Base-by-base conservation (phyloP, 2,888 invertebrate species). In the Cinara cedri region DNA sequence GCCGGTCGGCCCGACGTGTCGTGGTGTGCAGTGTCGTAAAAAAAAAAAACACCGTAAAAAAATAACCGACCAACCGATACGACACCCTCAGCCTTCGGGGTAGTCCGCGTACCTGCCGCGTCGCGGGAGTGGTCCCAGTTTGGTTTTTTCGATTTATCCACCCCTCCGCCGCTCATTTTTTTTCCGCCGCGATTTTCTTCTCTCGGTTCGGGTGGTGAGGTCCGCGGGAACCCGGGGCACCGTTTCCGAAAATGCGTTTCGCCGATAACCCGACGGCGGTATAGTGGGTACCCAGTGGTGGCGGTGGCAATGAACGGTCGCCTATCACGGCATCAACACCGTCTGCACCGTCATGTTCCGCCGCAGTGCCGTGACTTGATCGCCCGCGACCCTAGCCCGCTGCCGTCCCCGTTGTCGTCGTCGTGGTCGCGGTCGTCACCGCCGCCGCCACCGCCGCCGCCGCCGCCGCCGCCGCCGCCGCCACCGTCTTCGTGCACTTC, bases 301-400 rank as follows among this genome's bases (percentile, higher is more conserved):
- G 66, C 14, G 21, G 44, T 11, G 10, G 57, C 46, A 49, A 60
- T 60, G 60, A 8, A 16, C 74, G 34, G 51, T 42, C 16, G 42
- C 44, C 44, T 46, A 21, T 49, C 68, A 55, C 16, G 34, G 6
- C 74, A 42, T 2, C 62, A 46, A 6, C 34, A 34, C 6, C 34
- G 34, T 34, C 34, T 34, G 34, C 51, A 51, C 19, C 51, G 34
- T 11, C n/a, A 51, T 42, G 75, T 65, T 21, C 26, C 74, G 51
- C 19, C 62, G 74, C 62, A 62, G 74, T 42, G 75, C 75, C 21
- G 75, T 75, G 21, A 75, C 75, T 44, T 65, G 63, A 75, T 51
- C 42, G 54, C 19, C 19, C 19, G 55, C 54, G 46, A 10, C 46
- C 46, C 46, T 65, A 19, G 63, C 13, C 63, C 21, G 46, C 9